Percentiles rank a stretch among this genome's conserved stretches.
phyloP scores from a whole-genome alignment of 2,888 invertebrate genomes.

The Scaeva pyrastri region DNA sequence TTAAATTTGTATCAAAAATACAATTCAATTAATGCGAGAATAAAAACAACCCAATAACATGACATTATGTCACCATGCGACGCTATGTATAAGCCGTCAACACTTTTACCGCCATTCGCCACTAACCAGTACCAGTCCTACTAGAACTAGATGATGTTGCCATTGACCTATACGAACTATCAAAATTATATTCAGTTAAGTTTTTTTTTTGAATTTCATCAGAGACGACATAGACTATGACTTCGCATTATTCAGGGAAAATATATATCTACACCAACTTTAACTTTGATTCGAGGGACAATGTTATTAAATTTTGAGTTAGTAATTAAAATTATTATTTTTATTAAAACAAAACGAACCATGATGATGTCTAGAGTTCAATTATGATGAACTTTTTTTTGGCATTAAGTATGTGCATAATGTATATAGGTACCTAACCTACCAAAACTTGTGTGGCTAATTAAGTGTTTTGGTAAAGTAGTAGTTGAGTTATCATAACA shows the following conservation, averaged over 20 bases:
- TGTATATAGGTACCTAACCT: too few species aligned
- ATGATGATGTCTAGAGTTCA: not conserved
- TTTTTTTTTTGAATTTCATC: conserved; percentile 23
- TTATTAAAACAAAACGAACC: not conserved
- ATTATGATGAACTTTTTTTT: not conserved
- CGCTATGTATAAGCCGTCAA: too few species aligned
- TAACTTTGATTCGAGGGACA: conserved; percentile 4
- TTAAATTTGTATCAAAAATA: too few species aligned
- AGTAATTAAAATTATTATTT: not conserved
- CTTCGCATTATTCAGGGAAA: not conserved
- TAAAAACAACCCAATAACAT: not conserved
- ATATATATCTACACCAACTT: too few species aligned
- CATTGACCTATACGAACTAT: conserved; percentile 55
- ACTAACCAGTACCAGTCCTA: conserved; percentile 44
- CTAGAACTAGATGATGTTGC: conserved; percentile 35
- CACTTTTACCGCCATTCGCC: too few species aligned
- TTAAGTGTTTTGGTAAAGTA: too few species aligned
- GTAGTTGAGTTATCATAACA: too few species aligned
- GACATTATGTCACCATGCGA: conserved; percentile 21
- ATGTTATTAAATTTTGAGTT: not conserved
- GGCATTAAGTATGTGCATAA: not conserved
- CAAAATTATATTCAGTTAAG: not conserved
- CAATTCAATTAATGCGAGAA: too few species aligned
- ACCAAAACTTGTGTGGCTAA: too few species aligned
- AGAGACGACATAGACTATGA: not conserved